Evolutionary conservation across 2,888 invertebrate species (phyloP), one percentile per base, ranked within the genome.

Genomic region (Stenolophus ochropezus): DNA sequence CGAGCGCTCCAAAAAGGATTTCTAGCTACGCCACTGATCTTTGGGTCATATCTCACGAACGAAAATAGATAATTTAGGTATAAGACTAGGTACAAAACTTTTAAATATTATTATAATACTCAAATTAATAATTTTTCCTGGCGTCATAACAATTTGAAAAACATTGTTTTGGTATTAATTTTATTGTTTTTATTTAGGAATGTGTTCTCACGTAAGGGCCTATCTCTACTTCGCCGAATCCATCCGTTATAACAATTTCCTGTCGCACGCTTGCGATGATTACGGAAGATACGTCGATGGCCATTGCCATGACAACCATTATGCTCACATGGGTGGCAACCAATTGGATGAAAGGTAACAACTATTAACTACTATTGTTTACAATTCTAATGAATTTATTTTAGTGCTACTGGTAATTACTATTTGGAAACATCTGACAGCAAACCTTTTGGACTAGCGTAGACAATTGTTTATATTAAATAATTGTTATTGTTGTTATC

Each of bases 151-250:
- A n/a, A n/a, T n/a, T n/a, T n/a, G n/a, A n/a, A n/a, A n/a, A n/a
- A n/a, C n/a, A n/a, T n/a, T n/a, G n/a, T n/a, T n/a, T n/a, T n/a
- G n/a, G n/a, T n/a, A n/a, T n/a, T n/a, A n/a, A n/a, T n/a, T n/a
- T 16, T 25, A 16, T 33, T 69, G 16, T 69, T 3, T 27, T 69
- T 16, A 27, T 27, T 23, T 65, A 78, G 78, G 79, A 25, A 69
- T 51, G 53, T 79, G 79, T 58, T 14, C 79, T 16, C 79, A 79
- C 20, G n/a, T 49, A 6, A 47, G 79, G 16, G 69, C 69, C 0
- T 79, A 79, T 16, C 6, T 69, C 1, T 79, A 69, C 20, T 79
- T 69, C 18, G 79, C 79, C 1, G 79, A 79, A 69, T 79, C 79
- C 2, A 79, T 79, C 5, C 6, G 23, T 1, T 18, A n/a, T 3